Evolutionary conservation across 1,140 invertebrate genomes (phyloP).

Genomic region (Neodiprion fabricii): DNA sequence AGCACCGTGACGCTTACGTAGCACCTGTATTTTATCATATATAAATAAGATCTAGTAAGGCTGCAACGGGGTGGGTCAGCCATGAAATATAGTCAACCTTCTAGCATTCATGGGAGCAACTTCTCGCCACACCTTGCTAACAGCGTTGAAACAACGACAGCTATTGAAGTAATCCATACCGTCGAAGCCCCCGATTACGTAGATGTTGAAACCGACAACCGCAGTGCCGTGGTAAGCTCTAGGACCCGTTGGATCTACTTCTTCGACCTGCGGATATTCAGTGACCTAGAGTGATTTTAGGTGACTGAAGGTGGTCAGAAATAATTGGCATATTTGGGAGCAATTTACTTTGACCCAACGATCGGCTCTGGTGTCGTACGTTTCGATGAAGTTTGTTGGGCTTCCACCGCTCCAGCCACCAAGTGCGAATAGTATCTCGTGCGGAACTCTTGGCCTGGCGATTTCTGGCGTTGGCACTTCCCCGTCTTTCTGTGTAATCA

Average conservation of each 20-base stretch:
- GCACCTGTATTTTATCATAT: slow-evolving; percentile 50
- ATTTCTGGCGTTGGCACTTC: slow-evolving; percentile 70
- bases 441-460: slow-evolving; percentile 71
- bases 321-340: not conserved
- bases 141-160: slow-evolving; percentile 70
- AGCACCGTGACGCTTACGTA: slow-evolving; percentile 73
- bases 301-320: not conserved
- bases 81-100: slow-evolving; percentile 51
- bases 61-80: not conserved
- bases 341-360: slow-evolving; percentile 70
- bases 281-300: not conserved
- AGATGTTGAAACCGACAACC: slow-evolving; percentile 71
- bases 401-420: slow-evolving; percentile 79
- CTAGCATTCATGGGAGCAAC: slow-evolving; percentile 70
- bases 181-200: slow-evolving; percentile 74
- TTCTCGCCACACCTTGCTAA: slow-evolving; percentile 69
- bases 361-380: slow-evolving; percentile 80
- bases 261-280: slow-evolving; percentile 52
- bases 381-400: slow-evolving; percentile 77
- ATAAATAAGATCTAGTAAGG: slow-evolving; percentile 1
- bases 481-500: slow-evolving; percentile 68
- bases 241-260: slow-evolving; percentile 68
- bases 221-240: slow-evolving; percentile 77
- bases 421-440: slow-evolving; percentile 75
- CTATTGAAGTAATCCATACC: slow-evolving; percentile 71